These are phyloP conservation scores for Aleiodes leptofemur DNA, from an alignment of 2,888 invertebrate species.

Conservation along the genomic window DNA sequence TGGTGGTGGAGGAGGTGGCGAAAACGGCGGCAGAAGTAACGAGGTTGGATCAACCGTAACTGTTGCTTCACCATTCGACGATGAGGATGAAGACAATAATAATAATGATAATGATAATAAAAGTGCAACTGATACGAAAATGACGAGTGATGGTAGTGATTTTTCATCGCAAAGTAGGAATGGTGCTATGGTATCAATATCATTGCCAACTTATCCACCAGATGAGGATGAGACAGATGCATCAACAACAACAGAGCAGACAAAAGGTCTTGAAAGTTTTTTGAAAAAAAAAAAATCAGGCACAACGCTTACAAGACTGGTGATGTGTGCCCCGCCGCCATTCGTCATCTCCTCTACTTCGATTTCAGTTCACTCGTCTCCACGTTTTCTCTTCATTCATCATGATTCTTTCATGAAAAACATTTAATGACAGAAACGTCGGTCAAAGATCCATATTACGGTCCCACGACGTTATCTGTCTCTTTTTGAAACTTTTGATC, in stretches of 20 bases:
- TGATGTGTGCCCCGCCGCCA: slow-evolving; percentile 23
- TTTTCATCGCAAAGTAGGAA: slow-evolving; percentile 60
- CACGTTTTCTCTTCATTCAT: slow-evolving; percentile 22
- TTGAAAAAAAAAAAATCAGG: slow-evolving; percentile 4
- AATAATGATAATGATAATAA: slow-evolving; percentile 74
- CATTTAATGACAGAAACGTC: not conserved
- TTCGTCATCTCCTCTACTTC: slow-evolving; percentile 32
- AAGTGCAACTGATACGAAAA: slow-evolving; percentile 50
- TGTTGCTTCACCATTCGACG: slow-evolving; percentile 71
- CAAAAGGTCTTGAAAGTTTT: slow-evolving; percentile 29
- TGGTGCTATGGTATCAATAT: slow-evolving; percentile 79
- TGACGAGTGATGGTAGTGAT: slow-evolving; percentile 31
- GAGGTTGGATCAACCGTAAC: slow-evolving; percentile 71
- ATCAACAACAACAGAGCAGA: slow-evolving; percentile 52
- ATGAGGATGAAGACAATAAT: slow-evolving; percentile 77
- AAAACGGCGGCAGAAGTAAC: slow-evolving; percentile 65
- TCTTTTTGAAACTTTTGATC: no score
- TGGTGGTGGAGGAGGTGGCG: slow-evolving; percentile 71
- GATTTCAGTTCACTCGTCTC: slow-evolving; percentile 3
- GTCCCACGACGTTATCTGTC: not conserved
- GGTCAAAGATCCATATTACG: not conserved
- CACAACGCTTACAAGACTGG: slow-evolving; percentile 32
- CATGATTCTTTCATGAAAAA: not conserved
- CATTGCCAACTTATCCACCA: slow-evolving; percentile 82
- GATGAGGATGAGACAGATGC: slow-evolving; percentile 75